Evolutionary conservation across 1,140 invertebrate species (phyloP), one percentile per base, ranked within the genome.

Genomic region (Drosophila lini): DNA sequence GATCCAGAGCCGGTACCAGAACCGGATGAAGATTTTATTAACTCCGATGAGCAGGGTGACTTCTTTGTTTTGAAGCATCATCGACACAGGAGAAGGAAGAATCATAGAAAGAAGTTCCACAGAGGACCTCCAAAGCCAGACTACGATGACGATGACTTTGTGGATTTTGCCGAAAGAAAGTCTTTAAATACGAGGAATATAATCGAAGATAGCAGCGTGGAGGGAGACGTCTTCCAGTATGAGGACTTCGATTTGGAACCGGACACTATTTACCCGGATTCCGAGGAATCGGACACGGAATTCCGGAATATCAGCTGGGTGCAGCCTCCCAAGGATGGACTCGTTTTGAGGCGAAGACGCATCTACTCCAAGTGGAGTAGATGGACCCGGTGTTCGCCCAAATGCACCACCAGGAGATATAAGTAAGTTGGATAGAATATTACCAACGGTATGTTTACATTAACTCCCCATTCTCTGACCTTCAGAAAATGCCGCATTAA

Each of bases 401-500:
- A 93, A 34, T 94, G 93, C 75, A 92, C 91, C 11, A 93, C 93
- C 1, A 61, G 92, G 6, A 76, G 93, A 47, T 92, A 92, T 28
- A 93, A 92, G 88, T 92, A 63, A 81, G 84, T 75, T 8, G 0
- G 1, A 22, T 22, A 22, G 22, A 22, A 22, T 22, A 1, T 22
- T 22, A 22, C 22, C 2, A 22, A 22, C 2, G 22, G 22, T 22
- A 22, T 22, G 22, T 22, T 22, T 1, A 22, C 22, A 22, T 22
- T 22, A 22, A 22, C 22, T 2, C 3, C 22, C 22, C 22, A 22
- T 22, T 22, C 3, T 22, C 3, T 9, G 6, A 4, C 34, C 13
- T 50, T 0, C 80, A 96, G 97, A 90, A 94, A 95, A 89, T 98
- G 97, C 90, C 95, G 94, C 78, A 95, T 95, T 81, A 94, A 94